Percentiles rank a stretch among this genome's conserved stretches.
Conservation (phyloP, 2,113 vertebrate species). For the human (Homo sapiens) region GRCh38 chr1:241821501-241822000, state of each 20-base stretch:
- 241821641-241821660: not conserved
- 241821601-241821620: not conserved
- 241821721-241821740: not conserved
- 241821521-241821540: not conserved
- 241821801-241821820: not conserved
- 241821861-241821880: not conserved
- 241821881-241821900: not conserved
- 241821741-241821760: not conserved
- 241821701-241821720: not conserved
- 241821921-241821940: not conserved
- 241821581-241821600: not conserved
- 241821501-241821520: not conserved
- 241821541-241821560: not conserved
- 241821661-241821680: not conserved
- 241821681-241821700: not conserved
- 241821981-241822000: not conserved
- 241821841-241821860: not conserved
- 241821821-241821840: not conserved
- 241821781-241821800: not conserved
- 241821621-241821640: slow-evolving; percentile 1
- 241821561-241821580: not conserved
- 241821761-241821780: not conserved
- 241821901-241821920: not conserved
- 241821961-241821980: not conserved
- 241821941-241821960: not conserved